Conservation (phyloP, 2,888 invertebrate genomes). For the Lymantria dispar region DNA sequence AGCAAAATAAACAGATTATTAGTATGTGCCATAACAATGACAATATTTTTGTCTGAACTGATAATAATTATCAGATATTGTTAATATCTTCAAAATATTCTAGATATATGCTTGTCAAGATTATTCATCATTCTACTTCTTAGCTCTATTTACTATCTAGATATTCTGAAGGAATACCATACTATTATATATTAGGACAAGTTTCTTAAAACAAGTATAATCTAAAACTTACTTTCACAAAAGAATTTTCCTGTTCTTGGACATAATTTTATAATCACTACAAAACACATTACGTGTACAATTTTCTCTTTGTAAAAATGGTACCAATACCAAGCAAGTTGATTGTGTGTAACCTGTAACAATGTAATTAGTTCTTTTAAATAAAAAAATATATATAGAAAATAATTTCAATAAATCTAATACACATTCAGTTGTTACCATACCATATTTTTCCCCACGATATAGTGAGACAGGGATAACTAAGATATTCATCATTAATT, state of each 20-base stretch:
- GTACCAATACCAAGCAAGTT: too few species aligned
- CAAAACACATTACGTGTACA: too few species aligned
- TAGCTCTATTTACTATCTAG: too few species aligned
- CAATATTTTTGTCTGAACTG: background rate
- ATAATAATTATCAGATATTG: constrained; percentile 33
- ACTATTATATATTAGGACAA: too few species aligned
- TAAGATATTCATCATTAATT: constrained; percentile 53
- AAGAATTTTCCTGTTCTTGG: too few species aligned
- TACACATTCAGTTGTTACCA: constrained; percentile 21
- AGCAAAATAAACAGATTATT: background rate
- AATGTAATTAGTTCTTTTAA: background rate
- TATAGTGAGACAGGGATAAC: constrained; percentile 68
- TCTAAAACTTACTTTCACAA: too few species aligned
- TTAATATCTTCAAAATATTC: constrained; percentile 51
- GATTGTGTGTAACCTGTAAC: background rate
- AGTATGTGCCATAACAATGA: background rate
- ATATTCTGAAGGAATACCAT: too few species aligned
- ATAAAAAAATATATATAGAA: background rate
- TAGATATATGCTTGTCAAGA: constrained; percentile 67
- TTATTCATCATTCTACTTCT: constrained; percentile 38
- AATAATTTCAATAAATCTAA: background rate
- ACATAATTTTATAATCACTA: too few species aligned
- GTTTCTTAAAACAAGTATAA: too few species aligned
- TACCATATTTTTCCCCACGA: constrained; percentile 62
- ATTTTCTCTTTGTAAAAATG: too few species aligned